Evolutionary conservation across 1,140 invertebrate species (phyloP), one percentile per base, ranked within the genome.

Genomic region (Zaprionus davidi): DNA sequence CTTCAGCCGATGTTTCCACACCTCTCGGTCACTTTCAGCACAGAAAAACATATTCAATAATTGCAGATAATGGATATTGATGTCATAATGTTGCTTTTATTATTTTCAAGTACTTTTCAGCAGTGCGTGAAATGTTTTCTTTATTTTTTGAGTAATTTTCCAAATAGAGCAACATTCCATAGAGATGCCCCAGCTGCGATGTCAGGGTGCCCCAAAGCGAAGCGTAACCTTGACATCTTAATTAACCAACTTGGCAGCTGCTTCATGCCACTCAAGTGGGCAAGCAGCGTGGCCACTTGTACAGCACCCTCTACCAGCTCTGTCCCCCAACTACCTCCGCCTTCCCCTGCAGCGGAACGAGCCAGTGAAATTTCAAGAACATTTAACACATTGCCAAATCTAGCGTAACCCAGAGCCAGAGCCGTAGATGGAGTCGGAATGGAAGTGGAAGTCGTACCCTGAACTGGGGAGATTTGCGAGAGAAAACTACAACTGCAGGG

Each of bases 381-480:
- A 88, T 88, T 88, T 90, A 88, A 88, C 84, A 90, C 84, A 88
- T 84, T 88, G 78, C 84, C 84, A 88, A 88, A 88, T 88, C 85
- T 87, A 87, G 74, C 81, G 85, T 78, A 81, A 71, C 81, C 85
- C 69, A 70, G 26, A 34, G 51, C 70, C 63, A 70, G 26, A 34
- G 36, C 58, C 51, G 55, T 17, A 62, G 66, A 38, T 46, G 28
- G 20, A 74, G 78, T 60, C 64, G 72, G 55, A 75, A 34, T 71
- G 69, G 71, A 64, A 55, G 5, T 13, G 63, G 72, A 67, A 73
- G 58, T 49, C 51, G 15, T 38, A 34, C 53, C 9, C 9, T 34
- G 31, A 65, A 1, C 11, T 51, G 46, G 20, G 20, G 20, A 24
- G 46, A 51, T 11, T 51, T 20, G 17, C n/a, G 2, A 17, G 46